Percentiles rank a stretch among this genome's conserved stretches.
Evolutionary conservation across 1,140 invertebrate species (phyloP).

Genomic region (Lutraria rhynchaena): DNA sequence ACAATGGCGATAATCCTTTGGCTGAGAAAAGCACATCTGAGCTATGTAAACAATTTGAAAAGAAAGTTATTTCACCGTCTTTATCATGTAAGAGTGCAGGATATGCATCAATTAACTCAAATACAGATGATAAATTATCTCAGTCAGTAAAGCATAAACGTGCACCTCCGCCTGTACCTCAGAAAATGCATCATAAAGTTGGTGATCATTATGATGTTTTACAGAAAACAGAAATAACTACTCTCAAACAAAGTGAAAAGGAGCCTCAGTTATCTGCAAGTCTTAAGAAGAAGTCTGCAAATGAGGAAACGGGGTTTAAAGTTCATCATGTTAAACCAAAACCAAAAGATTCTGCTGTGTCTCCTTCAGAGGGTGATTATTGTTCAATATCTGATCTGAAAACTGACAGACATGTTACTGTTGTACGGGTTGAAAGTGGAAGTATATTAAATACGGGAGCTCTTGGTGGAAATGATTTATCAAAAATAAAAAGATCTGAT

Average conservation of each 20-base stretch:
- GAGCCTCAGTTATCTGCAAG: conserved; percentile 36
- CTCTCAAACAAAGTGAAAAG: conserved; percentile 30
- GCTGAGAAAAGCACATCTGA: background rate
- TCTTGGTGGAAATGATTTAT: background rate
- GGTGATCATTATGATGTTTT: background rate
- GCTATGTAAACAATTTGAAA: background rate
- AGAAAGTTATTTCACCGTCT: conserved; percentile 19
- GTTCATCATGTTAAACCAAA: background rate
- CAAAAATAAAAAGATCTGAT: conserved; percentile 1
- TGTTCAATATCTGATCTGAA: conserved; percentile 25
- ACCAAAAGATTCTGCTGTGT: background rate
- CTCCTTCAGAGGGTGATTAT: conserved; percentile 35
- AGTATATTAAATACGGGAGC: background rate
- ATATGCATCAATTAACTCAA: background rate
- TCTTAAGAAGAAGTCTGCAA: background rate
- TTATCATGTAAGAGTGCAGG: background rate
- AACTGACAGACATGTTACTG: conserved; percentile 33
- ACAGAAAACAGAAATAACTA: conserved; percentile 16
- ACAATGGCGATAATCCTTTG: conserved; percentile 1
- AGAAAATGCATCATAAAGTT: no score
- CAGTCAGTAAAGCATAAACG: no score
- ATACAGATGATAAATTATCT: background rate
- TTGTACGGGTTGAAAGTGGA: background rate
- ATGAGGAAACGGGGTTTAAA: background rate
- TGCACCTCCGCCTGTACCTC: no score